Base-by-base conservation (phyloP, 2,797 vertebrate species). In the Clarias laeviceps region DNA sequence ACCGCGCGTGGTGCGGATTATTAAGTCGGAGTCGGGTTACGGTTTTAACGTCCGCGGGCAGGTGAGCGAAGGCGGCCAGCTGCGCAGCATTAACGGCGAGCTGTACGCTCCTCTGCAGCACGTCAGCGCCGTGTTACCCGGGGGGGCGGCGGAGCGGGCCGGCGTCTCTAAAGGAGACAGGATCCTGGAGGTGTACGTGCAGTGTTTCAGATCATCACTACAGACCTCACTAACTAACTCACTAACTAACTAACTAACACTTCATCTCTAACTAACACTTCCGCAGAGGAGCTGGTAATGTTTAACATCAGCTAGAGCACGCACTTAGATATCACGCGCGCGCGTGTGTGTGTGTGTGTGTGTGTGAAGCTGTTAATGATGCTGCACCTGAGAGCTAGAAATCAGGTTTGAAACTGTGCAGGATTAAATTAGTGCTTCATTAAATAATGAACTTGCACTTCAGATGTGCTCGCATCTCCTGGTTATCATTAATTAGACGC, bases 31-130 rank as follows among this genome's bases (percentile, higher is more conserved):
- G 89, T 98, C 97, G 20, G 98, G 98, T 27, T 99, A 99, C 90
- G 98, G 98, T 14, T 99, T 99, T 90, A 99, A 99, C 86, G 98
- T 99, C 74, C 96, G 98, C 91, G 98, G 98, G 34, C 98, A 99
- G 94, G 98, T 99, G 72, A 99, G 98, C 93, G 98, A 99, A 93
- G 98, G 98, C 85, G 97, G 98, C 24, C 97, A 98, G 91, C 96
- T 99, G 22, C 96, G 98, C 91, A 99, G 98, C 96, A 99, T 99
- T 96, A 97, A 99, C 95, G 98, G 98, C 65, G 97, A 99, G 90
- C 94, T 98, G 93, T 99, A 99, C 94, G 97, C 97, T 84, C 98
- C 97, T 87, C 97, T 99, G 62, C 98, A 99, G 96, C 98, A 99
- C 92, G 97, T 99, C 94, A 98, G 97, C 93, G 98, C 97, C 82